Conservation (phyloP, 1,140 invertebrate species). For the Phymorhynchus buccinoides region DNA sequence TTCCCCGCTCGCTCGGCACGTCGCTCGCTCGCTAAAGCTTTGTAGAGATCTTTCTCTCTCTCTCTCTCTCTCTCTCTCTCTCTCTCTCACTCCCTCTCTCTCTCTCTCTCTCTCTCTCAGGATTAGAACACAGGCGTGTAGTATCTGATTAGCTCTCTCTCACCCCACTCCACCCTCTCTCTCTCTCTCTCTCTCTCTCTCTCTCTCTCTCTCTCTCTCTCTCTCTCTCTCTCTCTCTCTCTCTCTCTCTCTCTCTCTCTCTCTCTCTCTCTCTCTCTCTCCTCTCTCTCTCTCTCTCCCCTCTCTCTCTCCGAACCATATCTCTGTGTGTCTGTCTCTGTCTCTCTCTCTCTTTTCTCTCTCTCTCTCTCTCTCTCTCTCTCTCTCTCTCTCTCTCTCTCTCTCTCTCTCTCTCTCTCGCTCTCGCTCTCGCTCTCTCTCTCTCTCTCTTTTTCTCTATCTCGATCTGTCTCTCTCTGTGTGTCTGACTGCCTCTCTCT, state of each 20-base stretch:
- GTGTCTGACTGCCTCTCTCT: too few species aligned
- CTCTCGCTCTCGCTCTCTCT: not conserved
- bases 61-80: conserved; percentile 1
- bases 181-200: too few species aligned
- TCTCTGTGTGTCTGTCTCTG: not conserved
- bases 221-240: too few species aligned
- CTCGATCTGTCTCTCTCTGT: not conserved
- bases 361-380: not conserved
- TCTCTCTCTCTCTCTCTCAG: conserved; percentile 4
- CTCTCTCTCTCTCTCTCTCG: not conserved
- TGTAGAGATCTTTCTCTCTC: not conserved
- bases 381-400: not conserved
- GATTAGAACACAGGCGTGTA: too few species aligned
- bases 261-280: too few species aligned
- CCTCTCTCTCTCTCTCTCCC: not conserved
- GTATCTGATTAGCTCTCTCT: too few species aligned
- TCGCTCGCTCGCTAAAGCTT: not conserved
- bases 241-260: too few species aligned
- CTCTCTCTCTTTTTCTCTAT: not conserved
- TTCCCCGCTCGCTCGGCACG: not conserved
- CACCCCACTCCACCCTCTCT: too few species aligned
- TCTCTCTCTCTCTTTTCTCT: not conserved
- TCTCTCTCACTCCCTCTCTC: not conserved
- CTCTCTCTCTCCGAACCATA: not conserved
- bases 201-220: too few species aligned